phyloP scores from a whole-genome alignment of 1,140 invertebrate species.

The Metaphire vulgaris region DNA sequence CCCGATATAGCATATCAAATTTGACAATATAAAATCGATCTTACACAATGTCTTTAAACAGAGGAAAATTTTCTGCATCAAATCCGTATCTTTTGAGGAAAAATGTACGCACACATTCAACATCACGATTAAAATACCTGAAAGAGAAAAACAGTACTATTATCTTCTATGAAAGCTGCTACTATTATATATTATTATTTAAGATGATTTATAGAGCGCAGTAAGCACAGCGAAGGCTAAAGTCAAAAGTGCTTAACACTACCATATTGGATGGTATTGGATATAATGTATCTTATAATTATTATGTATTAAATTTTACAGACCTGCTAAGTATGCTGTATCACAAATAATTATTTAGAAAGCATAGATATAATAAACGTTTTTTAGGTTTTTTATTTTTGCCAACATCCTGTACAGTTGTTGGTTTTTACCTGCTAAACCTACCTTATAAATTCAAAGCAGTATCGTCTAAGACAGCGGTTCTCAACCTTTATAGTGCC shows the following conservation, averaged over 20 bases:
- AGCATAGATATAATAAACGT: too few species aligned
- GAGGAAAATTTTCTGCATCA: conserved; percentile 80
- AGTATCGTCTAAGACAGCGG: too few species aligned
- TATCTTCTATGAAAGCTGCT: too few species aligned
- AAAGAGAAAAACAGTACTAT: conserved; percentile 32
- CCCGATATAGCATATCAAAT: too few species aligned
- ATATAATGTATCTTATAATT: neutral
- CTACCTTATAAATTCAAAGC: too few species aligned
- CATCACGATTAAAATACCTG: conserved; percentile 91
- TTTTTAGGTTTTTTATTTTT: too few species aligned
- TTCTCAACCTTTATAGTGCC: too few species aligned
- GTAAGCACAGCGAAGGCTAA: neutral
- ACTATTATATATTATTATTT: too few species aligned
- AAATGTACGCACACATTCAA: conserved; percentile 83
- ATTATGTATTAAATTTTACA: neutral
- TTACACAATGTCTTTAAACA: conserved; percentile 68
- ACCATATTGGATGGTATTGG: neutral
- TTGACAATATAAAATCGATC: conserved; percentile 31
- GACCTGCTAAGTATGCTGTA: too few species aligned
- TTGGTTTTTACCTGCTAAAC: too few species aligned
- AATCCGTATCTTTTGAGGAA: conserved; percentile 85
- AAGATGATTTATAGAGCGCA: neutral
- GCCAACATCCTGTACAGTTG: too few species aligned
- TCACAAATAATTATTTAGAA: too few species aligned
- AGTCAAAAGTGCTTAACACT: neutral